phyloP scores from a whole-genome alignment of 1,140 invertebrate species.

The Euura lappo region DNA sequence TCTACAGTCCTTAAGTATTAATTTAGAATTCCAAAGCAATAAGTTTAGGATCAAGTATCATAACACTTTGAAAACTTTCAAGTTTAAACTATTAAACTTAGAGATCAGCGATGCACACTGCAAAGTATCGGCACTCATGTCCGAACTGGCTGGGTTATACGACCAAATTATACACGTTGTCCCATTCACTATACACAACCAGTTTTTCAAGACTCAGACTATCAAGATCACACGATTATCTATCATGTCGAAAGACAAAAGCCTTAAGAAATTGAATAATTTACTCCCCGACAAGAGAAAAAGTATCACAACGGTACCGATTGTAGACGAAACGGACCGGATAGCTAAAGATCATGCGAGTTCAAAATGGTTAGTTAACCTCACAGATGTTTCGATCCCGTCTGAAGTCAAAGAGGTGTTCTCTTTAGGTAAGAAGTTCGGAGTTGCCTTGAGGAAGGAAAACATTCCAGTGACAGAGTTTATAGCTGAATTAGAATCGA shows the following conservation, averaged over 20 bases:
- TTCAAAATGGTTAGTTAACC: neutral
- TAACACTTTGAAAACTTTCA: neutral
- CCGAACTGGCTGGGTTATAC: neutral
- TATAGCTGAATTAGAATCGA: no score
- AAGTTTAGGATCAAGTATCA: neutral
- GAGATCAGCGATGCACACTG: neutral
- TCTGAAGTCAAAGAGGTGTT: neutral
- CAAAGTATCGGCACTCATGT: neutral
- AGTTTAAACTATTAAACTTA: neutral
- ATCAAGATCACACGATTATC: neutral
- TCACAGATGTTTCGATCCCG: neutral
- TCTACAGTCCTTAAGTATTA: neutral
- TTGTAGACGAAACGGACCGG: no score
- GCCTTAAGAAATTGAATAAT: neutral
- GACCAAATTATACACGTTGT: neutral
- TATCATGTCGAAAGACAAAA: neutral
- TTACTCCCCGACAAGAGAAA: no score
- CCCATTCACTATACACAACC: neutral
- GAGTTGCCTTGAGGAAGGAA: no score
- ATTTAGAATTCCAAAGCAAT: neutral
- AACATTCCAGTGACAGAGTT: no score
- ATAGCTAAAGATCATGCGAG: neutral
- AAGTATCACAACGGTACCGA: no score
- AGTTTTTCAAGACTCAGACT: neutral
- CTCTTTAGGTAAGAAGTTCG: no score